Evolutionary conservation across 2,888 invertebrate genomes (phyloP).

Genomic region (Lasioglossum lativentre): DNA sequence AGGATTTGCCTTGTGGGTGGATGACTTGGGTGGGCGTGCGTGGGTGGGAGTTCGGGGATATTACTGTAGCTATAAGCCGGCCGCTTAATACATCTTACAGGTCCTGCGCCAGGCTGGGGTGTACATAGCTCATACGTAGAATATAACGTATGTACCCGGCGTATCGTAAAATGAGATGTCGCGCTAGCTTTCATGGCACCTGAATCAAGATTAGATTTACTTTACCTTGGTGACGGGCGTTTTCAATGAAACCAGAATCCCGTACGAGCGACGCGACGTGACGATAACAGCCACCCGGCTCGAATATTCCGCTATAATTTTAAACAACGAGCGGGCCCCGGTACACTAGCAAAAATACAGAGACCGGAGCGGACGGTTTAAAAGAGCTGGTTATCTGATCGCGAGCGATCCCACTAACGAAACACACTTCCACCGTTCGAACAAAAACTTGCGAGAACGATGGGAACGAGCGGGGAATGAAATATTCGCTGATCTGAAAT

Average conservation of each 20-base stretch:
- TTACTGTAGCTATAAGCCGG: constrained; percentile 62
- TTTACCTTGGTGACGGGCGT: constrained; percentile 72
- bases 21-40: constrained; percentile 1
- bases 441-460: constrained; percentile 14
- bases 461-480: background rate
- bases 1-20: constrained; percentile 61
- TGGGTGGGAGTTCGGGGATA: constrained; percentile 51
- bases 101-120: constrained; percentile 12
- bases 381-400: background rate
- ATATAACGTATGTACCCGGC: constrained; percentile 73
- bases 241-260: constrained; percentile 60
- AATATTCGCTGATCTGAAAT: background rate
- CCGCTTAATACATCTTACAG: constrained; percentile 65
- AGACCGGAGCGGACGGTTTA: background rate
- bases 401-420: background rate
- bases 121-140: constrained; percentile 38
- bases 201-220: constrained; percentile 83
- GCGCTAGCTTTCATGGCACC: constrained; percentile 79
- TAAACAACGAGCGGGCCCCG: constrained; percentile 15
- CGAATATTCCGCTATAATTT: constrained; percentile 24
- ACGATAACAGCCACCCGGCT: constrained; percentile 38
- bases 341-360: background rate
- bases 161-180: constrained; percentile 82
- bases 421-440: constrained; percentile 46
- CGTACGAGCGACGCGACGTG: constrained; percentile 15